phyloP scores from a whole-genome alignment of 23 tunicate genomes.

The Phallusia fumigata region DNA sequence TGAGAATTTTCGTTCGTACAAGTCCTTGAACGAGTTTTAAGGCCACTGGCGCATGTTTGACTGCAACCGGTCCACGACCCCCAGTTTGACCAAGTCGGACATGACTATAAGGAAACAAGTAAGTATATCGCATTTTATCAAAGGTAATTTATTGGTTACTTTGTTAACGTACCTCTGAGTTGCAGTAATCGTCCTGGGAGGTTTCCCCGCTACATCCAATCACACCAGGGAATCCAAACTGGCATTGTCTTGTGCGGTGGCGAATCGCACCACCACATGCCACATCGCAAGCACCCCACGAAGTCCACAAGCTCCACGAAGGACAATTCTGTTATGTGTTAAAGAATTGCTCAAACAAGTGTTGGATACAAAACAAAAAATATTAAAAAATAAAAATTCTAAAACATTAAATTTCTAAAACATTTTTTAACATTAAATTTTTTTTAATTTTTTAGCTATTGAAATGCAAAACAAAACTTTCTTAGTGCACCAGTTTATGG shows the following conservation, averaged over 20 bases:
- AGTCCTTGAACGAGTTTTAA: background rate
- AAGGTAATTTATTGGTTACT: background rate
- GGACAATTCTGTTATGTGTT: conserved; percentile 50
- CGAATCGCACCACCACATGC: conserved; percentile 76
- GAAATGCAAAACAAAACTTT: too few relatives aligned
- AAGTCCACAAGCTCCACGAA: conserved; percentile 66
- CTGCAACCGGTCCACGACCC: background rate
- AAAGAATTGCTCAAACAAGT: too few relatives aligned
- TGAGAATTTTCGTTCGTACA: background rate
- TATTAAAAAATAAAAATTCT: too few relatives aligned
- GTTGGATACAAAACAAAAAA: too few relatives aligned
- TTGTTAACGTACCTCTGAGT: conserved; percentile 31
- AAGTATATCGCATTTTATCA: too few relatives aligned
- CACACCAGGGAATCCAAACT: conserved; percentile 66
- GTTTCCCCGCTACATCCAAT: conserved; percentile 63
- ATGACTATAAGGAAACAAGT: background rate
- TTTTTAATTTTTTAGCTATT: too few relatives aligned
- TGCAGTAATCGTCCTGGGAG: conserved; percentile 27
- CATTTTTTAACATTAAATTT: too few relatives aligned
- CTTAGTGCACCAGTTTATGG: too few relatives aligned
- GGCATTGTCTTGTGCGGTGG: conserved; percentile 47
- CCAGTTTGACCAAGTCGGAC: conserved; percentile 1
- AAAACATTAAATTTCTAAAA: too few relatives aligned
- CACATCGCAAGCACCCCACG: conserved; percentile 57
- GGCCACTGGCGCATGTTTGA: background rate